Evolutionary conservation across 2,797 vertebrate genomes (phyloP), one percentile per base, ranked within the genome.

Genomic region (Eulemur albifrons): DNA sequence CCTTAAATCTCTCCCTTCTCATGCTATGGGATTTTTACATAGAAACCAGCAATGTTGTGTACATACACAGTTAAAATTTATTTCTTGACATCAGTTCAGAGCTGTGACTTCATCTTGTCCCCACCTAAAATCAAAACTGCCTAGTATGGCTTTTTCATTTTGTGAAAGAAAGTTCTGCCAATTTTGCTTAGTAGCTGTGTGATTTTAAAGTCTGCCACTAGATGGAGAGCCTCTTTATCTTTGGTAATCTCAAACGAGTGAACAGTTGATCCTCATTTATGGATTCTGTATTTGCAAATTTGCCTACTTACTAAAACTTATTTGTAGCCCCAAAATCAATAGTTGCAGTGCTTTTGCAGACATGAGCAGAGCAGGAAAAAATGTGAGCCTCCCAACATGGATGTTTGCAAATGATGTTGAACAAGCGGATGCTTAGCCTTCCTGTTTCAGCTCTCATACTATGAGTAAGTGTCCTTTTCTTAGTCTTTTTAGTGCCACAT

Each of bases 181-280:
- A 0, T 35, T 45, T 18, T 77, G 27, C 20, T 69, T 3, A 13
- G 75, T 45, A 40, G n/a, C n/a, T 50, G 72, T 86, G 85, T 86
- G 69, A 88, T 94, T 89, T 81, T 72, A 70, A 35, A 96, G 80
- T 63, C 83, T 40, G 65, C 96, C 97, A 90, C 96, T 97, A 97
- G 95, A 35, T 81, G 97, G 97, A 82, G 96, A 54, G 27, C 63
- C 72, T 73, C 40, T 80, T 18, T 61, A 73, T 70, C 48, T 52
- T 21, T 8, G 45, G 50, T 38, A 7, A 25, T 30, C 30, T 85
- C 57, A 27, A 35, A 50, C 75, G 38, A 70, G 32, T 83, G 72
- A 3, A 11, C 7, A 12, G 50, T 32, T 15, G 35, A 15, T 15
- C 9, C 54, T 84, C 1, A 3, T 79, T 50, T 14, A 1, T 0